Evolutionary conservation across 2,797 vertebrate species (phyloP), one percentile per base, ranked within the genome.

Genomic region (Hypotaenidia philippensis): DNA sequence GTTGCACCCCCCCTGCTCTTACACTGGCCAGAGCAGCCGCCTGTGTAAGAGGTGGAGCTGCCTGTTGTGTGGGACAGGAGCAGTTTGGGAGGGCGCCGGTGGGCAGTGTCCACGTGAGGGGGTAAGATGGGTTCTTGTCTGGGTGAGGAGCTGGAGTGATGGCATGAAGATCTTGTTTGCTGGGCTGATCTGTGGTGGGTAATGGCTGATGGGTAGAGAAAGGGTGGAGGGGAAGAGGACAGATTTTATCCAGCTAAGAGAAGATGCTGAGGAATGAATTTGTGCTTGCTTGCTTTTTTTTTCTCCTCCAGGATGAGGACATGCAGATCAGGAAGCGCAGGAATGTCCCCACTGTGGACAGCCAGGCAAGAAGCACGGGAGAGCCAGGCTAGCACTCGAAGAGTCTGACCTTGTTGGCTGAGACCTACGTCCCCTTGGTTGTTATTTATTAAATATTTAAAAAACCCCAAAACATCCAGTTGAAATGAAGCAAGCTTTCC

Each of bases 231-330:
- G 31, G 44, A 50, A 45, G 47, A 50, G 59, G 32, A 29, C 4
- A 31, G 71, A 20, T 56, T 56, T 63, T 36, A 11, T 13, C 16
- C 60, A 80, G 63, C 64, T 74, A 5, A 0, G 68, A 69, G 59
- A n/a, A 9, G 65, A 14, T 6, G 6, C 38, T 75, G 65, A 27
- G 14, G 52, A 61, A n/a, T 47, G 2, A 27, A 8, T 31, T 7
- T 76, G 38, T 89, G 44, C 22, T 52, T 69, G 8, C 7, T 40
- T 15, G 22, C 29, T 31, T 21, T 26, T 25, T 34, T 60, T 23
- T 21, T 14, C 16, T 53, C 71, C 55, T 76, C 49, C 87, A 97
- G 97, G 96, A 97, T 49, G 95, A 88, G 31, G 97, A 96, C 3
- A 15, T 91, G 71, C 96, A 89, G 49, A 34, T 96, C 8, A 93